phyloP scores from a whole-genome alignment of 2,888 invertebrate genomes.

The Meliscaeva auricollis region DNA sequence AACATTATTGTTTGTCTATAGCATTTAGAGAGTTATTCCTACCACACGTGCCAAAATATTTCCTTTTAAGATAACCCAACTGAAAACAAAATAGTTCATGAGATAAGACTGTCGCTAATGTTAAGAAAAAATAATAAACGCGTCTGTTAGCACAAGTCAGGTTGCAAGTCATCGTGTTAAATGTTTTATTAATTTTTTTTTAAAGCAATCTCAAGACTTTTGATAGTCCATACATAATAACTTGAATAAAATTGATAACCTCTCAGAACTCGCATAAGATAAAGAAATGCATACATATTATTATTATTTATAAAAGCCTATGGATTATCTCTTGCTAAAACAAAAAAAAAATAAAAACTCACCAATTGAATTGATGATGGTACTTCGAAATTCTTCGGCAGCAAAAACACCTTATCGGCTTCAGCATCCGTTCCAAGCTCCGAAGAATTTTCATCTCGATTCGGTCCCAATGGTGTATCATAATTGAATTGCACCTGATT shows the following conservation, averaged over 20 bases:
- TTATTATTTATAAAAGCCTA: background rate
- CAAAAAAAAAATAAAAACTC: conserved; percentile 80
- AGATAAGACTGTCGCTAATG: background rate
- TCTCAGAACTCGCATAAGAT: conserved; percentile 14
- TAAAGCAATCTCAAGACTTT: background rate
- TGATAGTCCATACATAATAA: conserved; percentile 34
- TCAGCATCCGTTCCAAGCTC: conserved; percentile 85
- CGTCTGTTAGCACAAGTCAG: background rate
- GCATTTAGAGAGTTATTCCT: background rate
- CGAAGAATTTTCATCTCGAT: conserved; percentile 78
- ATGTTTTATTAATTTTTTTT: background rate
- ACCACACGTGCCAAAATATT: conserved; percentile 18
- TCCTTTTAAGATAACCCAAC: background rate
- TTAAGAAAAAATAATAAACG: background rate
- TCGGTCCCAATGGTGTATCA: conserved; percentile 85
- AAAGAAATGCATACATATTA: background rate
- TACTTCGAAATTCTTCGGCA: conserved; percentile 90
- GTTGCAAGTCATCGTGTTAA: conserved; percentile 28
- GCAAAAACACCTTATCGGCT: conserved; percentile 90
- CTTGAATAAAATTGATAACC: conserved; percentile 59
- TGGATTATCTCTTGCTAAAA: background rate
- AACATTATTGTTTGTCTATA: too few relatives aligned
- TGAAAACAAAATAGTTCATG: background rate
- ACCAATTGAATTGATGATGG: conserved; percentile 91
- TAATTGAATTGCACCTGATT: conserved; percentile 92